Conservation (phyloP, 2,113 vertebrate species). For the Thamnaconus septentrionalis region DNA sequence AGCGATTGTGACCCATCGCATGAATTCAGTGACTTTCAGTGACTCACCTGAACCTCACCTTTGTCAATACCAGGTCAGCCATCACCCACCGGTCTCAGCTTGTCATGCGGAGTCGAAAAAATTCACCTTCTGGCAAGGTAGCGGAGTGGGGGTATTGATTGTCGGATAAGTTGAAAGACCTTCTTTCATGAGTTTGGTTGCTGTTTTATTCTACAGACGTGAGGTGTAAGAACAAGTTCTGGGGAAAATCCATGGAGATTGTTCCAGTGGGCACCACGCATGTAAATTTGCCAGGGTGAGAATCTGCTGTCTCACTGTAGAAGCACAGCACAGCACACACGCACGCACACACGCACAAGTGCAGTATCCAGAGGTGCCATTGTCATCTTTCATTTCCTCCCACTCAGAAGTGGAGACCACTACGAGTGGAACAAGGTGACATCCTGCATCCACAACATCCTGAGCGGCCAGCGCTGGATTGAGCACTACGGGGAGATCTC, state of each 20-base stretch:
- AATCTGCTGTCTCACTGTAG: conserved; percentile 19
- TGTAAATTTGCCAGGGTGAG: conserved; percentile 88
- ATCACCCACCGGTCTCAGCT: conserved; percentile 97
- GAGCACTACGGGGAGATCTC: conserved; percentile 97
- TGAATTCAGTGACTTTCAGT: not conserved
- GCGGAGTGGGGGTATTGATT: conserved; percentile 10
- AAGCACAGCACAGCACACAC: too few species aligned
- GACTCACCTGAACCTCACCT: not conserved
- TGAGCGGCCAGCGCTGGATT: conserved; percentile 97
- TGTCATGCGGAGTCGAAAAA: conserved; percentile 94
- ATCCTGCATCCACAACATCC: conserved; percentile 97
- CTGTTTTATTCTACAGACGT: conserved; percentile 80
- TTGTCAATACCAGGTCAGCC: conserved; percentile 85
- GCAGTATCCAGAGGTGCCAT: not conserved
- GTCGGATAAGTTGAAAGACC: not conserved
- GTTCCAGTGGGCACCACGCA: conserved; percentile 93
- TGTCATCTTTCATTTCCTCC: not conserved
- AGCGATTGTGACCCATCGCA: not conserved
- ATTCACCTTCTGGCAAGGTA: conserved; percentile 98
- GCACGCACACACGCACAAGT: not conserved
- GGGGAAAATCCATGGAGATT: conserved; percentile 99
- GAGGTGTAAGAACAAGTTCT: conserved; percentile 99
- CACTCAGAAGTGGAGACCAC: conserved; percentile 84
- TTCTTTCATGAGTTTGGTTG: conserved; percentile 12
- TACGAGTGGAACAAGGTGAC: conserved; percentile 99